phyloP scores from a whole-genome alignment of 2,797 vertebrate species.

The Caiman crocodilus region DNA sequence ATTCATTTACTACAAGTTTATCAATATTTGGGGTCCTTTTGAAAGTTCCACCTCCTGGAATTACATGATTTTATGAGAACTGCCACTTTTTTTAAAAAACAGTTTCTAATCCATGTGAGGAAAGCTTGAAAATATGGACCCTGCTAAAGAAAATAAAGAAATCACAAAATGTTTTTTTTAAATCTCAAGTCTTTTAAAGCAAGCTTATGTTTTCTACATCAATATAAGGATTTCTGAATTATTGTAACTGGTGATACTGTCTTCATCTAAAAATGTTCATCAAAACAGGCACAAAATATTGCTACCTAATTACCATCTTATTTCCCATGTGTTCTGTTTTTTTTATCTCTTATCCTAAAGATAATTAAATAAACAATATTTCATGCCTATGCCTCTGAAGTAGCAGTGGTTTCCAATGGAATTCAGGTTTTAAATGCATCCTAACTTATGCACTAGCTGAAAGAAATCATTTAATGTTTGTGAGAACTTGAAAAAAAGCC shows the following conservation, averaged over 20 bases:
- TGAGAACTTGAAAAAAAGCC: background rate
- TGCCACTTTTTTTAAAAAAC: background rate
- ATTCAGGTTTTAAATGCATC: background rate
- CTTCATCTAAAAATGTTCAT: background rate
- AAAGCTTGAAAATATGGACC: background rate
- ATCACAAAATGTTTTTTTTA: background rate
- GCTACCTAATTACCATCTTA: background rate
- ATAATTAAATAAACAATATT: background rate
- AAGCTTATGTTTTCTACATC: background rate
- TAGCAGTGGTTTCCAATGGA: background rate
- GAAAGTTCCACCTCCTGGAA: background rate
- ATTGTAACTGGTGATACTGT: background rate
- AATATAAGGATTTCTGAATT: background rate
- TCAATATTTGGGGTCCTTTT: background rate
- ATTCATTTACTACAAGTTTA: background rate
- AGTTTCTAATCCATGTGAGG: background rate
- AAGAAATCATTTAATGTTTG: background rate
- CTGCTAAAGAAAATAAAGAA: background rate
- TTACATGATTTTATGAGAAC: background rate
- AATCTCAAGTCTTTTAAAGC: background rate
- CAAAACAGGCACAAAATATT: background rate
- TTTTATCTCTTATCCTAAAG: background rate
- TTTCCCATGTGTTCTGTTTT: background rate
- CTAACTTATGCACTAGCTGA: background rate
- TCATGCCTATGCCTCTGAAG: background rate